phyloP scores from a whole-genome alignment of 2,797 vertebrate species.

The Sebastes wilsoni region DNA sequence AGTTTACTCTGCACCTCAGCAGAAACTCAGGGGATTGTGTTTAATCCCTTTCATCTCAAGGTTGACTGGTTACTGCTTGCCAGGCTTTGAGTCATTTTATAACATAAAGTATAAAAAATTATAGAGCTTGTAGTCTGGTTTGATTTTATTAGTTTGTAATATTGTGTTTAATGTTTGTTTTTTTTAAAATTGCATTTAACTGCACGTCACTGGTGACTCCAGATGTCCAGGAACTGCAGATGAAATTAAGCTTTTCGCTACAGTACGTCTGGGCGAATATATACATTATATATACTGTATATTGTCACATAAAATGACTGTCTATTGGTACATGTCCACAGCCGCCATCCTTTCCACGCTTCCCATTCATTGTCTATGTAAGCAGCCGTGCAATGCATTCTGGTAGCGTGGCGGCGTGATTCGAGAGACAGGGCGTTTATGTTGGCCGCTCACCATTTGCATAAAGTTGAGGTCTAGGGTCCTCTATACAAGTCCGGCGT shows the following conservation, averaged over 20 bases:
- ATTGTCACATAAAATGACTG: not conserved
- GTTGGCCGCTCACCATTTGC: too few species aligned
- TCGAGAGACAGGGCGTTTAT: too few species aligned
- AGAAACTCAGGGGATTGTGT: slow-evolving; percentile 1
- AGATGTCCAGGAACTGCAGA: too few species aligned
- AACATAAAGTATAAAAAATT: not conserved
- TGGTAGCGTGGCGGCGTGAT: too few species aligned
- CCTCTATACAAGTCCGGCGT: too few species aligned
- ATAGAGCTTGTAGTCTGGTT: not conserved
- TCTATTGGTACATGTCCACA: not conserved
- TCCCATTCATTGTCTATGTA: too few species aligned
- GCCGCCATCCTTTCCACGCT: too few species aligned
- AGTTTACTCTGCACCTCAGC: slow-evolving; percentile 12
- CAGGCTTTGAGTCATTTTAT: not conserved
- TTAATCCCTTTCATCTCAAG: slow-evolving; percentile 28
- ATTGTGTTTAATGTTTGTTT: not conserved
- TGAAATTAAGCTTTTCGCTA: not conserved
- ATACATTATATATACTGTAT: not conserved
- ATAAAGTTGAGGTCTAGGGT: too few species aligned
- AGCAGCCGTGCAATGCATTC: too few species aligned
- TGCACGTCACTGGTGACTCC: not conserved
- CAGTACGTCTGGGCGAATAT: too few species aligned
- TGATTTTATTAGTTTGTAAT: not conserved
- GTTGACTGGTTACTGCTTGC: slow-evolving; percentile 16
- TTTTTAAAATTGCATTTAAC: not conserved